Percentiles rank a stretch among this genome's conserved stretches.
Conservation (phyloP, 1,140 invertebrate genomes). For the Drosophila nigromelanica region DNA sequence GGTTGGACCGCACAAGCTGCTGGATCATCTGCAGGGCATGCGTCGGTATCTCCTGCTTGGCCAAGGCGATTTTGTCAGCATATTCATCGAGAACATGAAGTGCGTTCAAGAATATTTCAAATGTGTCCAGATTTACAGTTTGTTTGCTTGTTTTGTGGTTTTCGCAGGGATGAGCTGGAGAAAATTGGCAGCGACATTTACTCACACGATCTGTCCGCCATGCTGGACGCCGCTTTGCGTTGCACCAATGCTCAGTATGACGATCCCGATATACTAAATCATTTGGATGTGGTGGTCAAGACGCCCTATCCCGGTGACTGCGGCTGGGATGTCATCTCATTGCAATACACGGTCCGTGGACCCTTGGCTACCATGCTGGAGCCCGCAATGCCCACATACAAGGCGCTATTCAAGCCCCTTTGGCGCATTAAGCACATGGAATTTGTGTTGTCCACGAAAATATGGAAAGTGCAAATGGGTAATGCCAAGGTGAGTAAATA, state of each 20-base stretch:
- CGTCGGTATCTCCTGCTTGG: constrained; percentile 95
- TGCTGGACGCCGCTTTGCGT: constrained; percentile 95
- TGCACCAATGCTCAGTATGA: constrained; percentile 98
- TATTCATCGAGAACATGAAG: constrained; percentile 96
- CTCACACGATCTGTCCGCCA: constrained; percentile 94
- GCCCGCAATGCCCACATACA: constrained; percentile 92
- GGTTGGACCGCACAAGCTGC: constrained; percentile 93
- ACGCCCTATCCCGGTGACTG: constrained; percentile 91
- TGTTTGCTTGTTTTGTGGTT: neutral
- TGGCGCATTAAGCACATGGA: constrained; percentile 98
- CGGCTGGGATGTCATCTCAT: constrained; percentile 98
- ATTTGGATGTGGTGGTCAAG: constrained; percentile 94
- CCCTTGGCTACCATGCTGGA: constrained; percentile 97
- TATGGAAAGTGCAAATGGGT: constrained; percentile 94
- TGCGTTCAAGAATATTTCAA: constrained; percentile 84
- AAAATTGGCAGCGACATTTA: constrained; percentile 95
- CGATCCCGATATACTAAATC: constrained; percentile 93
- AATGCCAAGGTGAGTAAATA: constrained; percentile 87
- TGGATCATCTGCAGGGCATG: constrained; percentile 96
- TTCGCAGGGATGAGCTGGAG: constrained; percentile 91
- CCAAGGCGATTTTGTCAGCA: constrained; percentile 97
- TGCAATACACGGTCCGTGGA: constrained; percentile 96
- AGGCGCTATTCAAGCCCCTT: constrained; percentile 94
- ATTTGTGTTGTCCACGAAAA: constrained; percentile 90
- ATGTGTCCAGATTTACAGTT: neutral